These are phyloP conservation scores for Protophormia terraenovae DNA, from an alignment of 2,888 invertebrate genomes.

Conservation along the genomic window DNA sequence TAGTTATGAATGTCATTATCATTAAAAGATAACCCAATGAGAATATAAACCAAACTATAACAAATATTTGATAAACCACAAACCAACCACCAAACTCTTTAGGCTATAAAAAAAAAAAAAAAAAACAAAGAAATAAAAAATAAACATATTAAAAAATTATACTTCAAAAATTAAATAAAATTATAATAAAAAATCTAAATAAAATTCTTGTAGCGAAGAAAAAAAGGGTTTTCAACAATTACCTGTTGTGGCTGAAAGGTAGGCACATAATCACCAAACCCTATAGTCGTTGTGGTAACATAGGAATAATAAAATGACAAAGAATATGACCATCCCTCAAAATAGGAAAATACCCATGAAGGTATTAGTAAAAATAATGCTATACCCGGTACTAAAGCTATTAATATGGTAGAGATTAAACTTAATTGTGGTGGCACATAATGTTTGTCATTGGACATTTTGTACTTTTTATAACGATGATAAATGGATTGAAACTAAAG, in stretches of 20 bases:
- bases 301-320: constrained; percentile 93
- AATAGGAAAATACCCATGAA: constrained; percentile 90
- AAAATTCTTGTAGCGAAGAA: background rate
- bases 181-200: background rate
- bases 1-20: constrained; percentile 92
- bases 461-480: constrained; percentile 89
- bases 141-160: background rate
- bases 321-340: constrained; percentile 93
- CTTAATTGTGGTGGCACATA: constrained; percentile 87
- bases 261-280: constrained; percentile 96
- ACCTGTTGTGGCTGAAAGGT: constrained; percentile 81
- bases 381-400: constrained; percentile 94
- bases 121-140: background rate
- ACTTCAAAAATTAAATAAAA: background rate
- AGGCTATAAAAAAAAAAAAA: constrained; percentile 71
- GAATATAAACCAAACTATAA: constrained; percentile 94
- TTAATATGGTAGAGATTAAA: constrained; percentile 89
- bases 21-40: constrained; percentile 95
- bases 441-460: constrained; percentile 84
- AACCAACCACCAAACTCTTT: constrained; percentile 84
- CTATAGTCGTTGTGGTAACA: constrained; percentile 93
- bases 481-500: constrained; percentile 90
- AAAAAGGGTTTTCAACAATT: background rate
- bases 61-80: constrained; percentile 89
- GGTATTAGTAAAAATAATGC: constrained; percentile 93